Percentiles rank a stretch among this genome's conserved stretches.
Evolutionary conservation across 2,113 vertebrate genomes (phyloP).

Genomic region (Apteryx mantelli): DNA sequence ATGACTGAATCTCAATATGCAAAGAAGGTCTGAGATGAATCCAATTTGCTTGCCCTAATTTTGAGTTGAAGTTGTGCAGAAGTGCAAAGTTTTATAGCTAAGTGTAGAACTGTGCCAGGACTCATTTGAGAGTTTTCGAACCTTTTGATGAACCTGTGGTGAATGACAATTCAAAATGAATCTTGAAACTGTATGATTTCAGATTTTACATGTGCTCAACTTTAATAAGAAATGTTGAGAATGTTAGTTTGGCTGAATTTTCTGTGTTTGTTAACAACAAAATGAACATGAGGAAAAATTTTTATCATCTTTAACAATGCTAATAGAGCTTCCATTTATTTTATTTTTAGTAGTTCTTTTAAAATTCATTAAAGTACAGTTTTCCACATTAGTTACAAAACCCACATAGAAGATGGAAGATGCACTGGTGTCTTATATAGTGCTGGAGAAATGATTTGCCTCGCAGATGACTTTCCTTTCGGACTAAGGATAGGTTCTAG

Average conservation of each 20-base stretch:
- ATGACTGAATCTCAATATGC: neutral
- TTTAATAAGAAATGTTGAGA: neutral
- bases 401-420: neutral
- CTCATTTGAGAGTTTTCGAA: neutral
- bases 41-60: neutral
- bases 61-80: neutral
- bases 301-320: neutral
- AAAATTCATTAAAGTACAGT: neutral
- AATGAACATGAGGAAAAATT: neutral
- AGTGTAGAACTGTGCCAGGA: neutral
- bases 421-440: neutral
- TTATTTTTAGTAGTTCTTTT: neutral
- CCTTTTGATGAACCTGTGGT: conserved; percentile 7
- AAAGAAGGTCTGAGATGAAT: neutral
- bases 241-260: conserved; percentile 12
- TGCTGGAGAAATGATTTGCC: neutral
- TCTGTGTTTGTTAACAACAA: neutral
- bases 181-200: neutral
- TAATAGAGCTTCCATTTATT: neutral
- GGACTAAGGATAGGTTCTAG: neutral
- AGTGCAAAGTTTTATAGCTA: neutral
- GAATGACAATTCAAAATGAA: neutral
- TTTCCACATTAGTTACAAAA: neutral
- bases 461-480: neutral
- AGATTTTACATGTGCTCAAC: neutral